Conservation (phyloP, 2,888 invertebrate species). For the Heliconius erato region DNA sequence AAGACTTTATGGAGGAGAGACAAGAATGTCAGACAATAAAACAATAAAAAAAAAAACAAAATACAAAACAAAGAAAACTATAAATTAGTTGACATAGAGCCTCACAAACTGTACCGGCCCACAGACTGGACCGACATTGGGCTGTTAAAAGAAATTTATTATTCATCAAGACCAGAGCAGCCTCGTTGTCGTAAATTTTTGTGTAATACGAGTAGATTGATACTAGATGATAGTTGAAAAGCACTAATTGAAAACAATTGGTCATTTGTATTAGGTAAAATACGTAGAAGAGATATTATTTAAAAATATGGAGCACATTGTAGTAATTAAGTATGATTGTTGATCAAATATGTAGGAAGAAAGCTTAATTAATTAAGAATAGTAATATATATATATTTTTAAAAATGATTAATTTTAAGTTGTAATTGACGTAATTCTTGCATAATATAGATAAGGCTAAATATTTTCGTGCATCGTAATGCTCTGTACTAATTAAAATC, state of each 20-base stretch:
- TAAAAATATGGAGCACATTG: background rate
- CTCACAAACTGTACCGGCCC: slow-evolving; percentile 50
- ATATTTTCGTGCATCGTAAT: too few species aligned
- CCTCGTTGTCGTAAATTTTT: slow-evolving; percentile 78
- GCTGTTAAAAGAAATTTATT: slow-evolving; percentile 80
- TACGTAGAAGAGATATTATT: background rate
- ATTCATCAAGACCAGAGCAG: slow-evolving; percentile 73
- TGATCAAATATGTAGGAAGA: background rate
- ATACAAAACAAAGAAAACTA: slow-evolving; percentile 54
- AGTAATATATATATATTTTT: too few species aligned
- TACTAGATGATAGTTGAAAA: slow-evolving; percentile 76
- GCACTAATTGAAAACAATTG: slow-evolving; percentile 76
- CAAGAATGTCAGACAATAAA: slow-evolving; percentile 51
- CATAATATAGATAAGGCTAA: too few species aligned
- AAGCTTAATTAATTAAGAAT: background rate
- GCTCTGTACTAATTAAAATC: too few species aligned
- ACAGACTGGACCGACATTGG: slow-evolving; percentile 65
- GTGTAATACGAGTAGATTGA: slow-evolving; percentile 80
- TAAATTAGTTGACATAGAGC: slow-evolving; percentile 53
- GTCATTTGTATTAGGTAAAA: slow-evolving; percentile 67
- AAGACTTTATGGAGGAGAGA: slow-evolving; percentile 32
- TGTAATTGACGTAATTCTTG: too few species aligned
- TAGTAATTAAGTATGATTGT: background rate
- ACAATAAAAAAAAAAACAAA: slow-evolving; percentile 53
- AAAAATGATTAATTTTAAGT: too few species aligned